A percentile compares a stretch with the other conserved stretches of the same genome.
Conservation (phyloP, 1,140 invertebrate genomes). For the Drosophila bipectinata region DNA sequence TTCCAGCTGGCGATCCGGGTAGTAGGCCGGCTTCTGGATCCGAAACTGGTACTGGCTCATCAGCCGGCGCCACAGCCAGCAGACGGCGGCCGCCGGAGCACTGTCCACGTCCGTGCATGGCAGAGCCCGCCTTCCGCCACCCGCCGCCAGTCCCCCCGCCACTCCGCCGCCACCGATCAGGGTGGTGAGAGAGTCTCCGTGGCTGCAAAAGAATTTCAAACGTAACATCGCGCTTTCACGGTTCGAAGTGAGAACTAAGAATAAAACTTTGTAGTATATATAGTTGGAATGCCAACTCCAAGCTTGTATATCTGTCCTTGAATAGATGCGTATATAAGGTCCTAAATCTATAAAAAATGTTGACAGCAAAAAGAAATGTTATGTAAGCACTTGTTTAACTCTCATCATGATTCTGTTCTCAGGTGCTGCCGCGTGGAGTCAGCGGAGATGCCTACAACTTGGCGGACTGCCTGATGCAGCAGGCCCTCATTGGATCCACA, state of each 20-base stretch:
- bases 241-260: conserved; percentile 5
- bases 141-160: neutral
- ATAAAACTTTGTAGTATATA: conserved; percentile 20
- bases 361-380: conserved; percentile 19
- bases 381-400: conserved; percentile 2
- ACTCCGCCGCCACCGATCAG: neutral
- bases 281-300: conserved; percentile 15
- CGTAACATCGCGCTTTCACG: conserved; percentile 49
- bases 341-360: conserved; percentile 14
- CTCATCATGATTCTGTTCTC: neutral
- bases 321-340: conserved; percentile 7
- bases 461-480: conserved; percentile 96
- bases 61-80: conserved; percentile 37
- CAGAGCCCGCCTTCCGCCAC: neutral
- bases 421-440: conserved; percentile 92
- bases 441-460: conserved; percentile 96
- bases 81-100: neutral
- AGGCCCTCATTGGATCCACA: conserved; percentile 95
- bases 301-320: neutral
- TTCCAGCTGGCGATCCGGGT: conserved; percentile 67
- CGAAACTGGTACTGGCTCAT: conserved; percentile 72
- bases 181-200: conserved; percentile 1
- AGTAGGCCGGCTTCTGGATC: conserved; percentile 50
- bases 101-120: conserved; percentile 3
- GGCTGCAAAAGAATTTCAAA: conserved; percentile 41